Base-by-base conservation (phyloP, 1,140 invertebrate species). In the Stenopsyche tienmushanensis region DNA sequence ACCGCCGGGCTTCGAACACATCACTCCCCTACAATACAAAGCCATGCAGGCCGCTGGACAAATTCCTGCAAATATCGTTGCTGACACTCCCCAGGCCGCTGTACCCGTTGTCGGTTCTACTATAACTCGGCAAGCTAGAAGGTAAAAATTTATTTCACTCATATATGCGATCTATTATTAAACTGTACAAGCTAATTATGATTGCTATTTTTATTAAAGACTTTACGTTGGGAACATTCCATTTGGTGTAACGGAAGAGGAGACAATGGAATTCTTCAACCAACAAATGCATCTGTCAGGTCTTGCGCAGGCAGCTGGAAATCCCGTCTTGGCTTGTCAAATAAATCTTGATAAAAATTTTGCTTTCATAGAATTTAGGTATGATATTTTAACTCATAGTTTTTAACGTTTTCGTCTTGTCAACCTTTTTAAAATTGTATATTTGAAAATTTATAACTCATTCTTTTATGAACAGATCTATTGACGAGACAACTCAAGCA, bases 231-330 rank as follows among this genome's bases (percentile, higher is more conserved):
- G 97, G 64, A 99, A 99, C 82, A 99, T 99, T 85, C 97, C 97
- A 58, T 99, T 99, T 81, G 97, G 97, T 65, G 97, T 98, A n/a
- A 98, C 96, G 52, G 97, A 99, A 83, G 94, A 98, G 77, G 95
- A 97, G 78, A 99, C 99, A 89, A 98, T 99, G 93, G 97, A 99
- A 74, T 99, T 99, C 78, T 99, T 99, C 84, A 99, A 99, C 82
- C 93, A 98, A 77, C 97, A 99, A 81, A 99, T 99, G 98, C 96
- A 98, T 82, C 84, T 98, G 21, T 96, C 95, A 73, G 96, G 96
- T 42, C 83, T 99, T 70, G 94, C 97, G 1, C 97, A 99, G 82
- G 96, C 96, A 15, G 94, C 96, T 49, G 98, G 98, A 49, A 98
- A 98, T 82, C 97, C 98, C 3, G 95, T 99, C 21, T 83, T 99